Evolutionary conservation across 2,888 invertebrate species (phyloP).

Genomic region (Sthenelais limicola): DNA sequence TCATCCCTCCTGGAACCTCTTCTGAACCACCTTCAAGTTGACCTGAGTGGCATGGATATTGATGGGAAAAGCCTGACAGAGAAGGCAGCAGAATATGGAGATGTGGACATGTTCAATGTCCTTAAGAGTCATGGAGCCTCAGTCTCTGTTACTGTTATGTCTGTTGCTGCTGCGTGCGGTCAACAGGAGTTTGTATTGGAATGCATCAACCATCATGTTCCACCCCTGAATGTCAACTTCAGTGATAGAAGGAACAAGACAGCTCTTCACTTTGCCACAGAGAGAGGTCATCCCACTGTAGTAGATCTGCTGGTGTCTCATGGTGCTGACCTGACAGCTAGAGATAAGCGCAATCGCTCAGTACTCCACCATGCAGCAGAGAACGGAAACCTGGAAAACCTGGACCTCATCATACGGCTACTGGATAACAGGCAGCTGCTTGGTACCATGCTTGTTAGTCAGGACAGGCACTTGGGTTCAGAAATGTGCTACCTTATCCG

Average conservation of each 20-base stretch:
- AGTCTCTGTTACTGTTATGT: neutral
- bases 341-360: slow-evolving; percentile 27
- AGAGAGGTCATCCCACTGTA: slow-evolving; percentile 23
- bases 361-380: slow-evolving; percentile 21
- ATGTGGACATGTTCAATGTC: slow-evolving; percentile 7
- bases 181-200: neutral
- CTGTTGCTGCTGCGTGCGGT: slow-evolving; percentile 12
- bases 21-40: neutral
- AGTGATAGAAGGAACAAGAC: slow-evolving; percentile 11
- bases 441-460: neutral
- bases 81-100: slow-evolving; percentile 23
- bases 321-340: neutral
- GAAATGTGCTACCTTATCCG: slow-evolving; percentile 29
- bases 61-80: slow-evolving; percentile 10
- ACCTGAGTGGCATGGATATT: neutral
- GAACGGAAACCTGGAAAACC: slow-evolving; percentile 8
- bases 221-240: slow-evolving; percentile 2
- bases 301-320: slow-evolving; percentile 18
- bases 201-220: neutral
- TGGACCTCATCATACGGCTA: slow-evolving; percentile 4
- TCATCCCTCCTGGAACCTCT: neutral
- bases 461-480: slow-evolving; percentile 5
- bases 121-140: neutral
- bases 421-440: neutral
- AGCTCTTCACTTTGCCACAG: slow-evolving; percentile 26